Evolutionary conservation across 2,888 invertebrate genomes (phyloP), one percentile per base, ranked within the genome.

Genomic region (Pycnomerus fuliginosus): DNA sequence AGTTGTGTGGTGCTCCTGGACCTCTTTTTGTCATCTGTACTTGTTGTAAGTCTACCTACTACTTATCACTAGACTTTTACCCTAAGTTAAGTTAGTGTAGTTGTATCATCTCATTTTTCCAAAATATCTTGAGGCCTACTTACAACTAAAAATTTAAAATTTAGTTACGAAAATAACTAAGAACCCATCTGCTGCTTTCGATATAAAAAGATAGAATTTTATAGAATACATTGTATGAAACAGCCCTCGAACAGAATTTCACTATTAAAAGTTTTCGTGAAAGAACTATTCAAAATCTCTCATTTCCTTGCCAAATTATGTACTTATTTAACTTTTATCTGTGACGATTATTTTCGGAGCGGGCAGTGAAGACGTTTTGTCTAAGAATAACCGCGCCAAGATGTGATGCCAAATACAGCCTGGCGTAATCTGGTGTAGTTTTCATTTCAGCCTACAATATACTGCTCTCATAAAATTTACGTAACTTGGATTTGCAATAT

Each of bases 1-100:
- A 69, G 69, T 71, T 69, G 70, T 70, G 71, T 71, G 67, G 71
- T 72, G 71, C 71, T 72, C 70, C 71, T 71, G 69, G 70, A 67
- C 65, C 64, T 67, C 65, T 67, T 63, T 61, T 67, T 68, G 58
- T 64, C 63, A 57, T 66, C 66, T n/a, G n/a, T 46, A 58, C 55
- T 56, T 53, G 55, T 53, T 67, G 69, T 69, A 66, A 69, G 69
- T 69, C 55, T 33, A 20, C 8, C 16, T 15, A 14, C 24, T 16
- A 22, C 16, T 20, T 8, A 7, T 7, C 20, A 20, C 20, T 8
- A 20, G 20, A 20, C 5, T 20, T 8, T 7, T 20, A 8, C 4
- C 3, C 34, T 20, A 28, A 34, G 12, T 23, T 23, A n/a, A n/a
- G n/a, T 20, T 20, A 20, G 5, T 20, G 5, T 8, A 20, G 20